Percentiles rank a stretch among this genome's conserved stretches.
phyloP scores from a whole-genome alignment of 2,888 invertebrate species.

The Luffia ferchaultella region DNA sequence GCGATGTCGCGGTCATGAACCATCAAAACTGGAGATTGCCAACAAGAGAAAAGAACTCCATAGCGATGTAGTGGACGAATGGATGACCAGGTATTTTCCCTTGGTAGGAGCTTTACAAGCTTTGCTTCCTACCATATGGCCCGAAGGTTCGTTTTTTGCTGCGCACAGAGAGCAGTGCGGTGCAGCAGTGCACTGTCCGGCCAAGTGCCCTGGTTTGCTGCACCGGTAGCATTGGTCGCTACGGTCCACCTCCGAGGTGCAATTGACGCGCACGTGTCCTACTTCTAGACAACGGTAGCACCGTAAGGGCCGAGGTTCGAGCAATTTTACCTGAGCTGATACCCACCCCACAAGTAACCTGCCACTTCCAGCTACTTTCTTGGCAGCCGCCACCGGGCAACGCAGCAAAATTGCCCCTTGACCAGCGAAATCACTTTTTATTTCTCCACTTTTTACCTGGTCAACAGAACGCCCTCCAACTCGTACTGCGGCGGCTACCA shows the following conservation, averaged over 20 bases:
- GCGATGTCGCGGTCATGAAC: neutral
- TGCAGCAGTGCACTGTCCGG: neutral
- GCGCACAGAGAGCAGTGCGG: too few species aligned
- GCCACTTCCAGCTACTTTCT: neutral
- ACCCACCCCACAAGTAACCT: constrained; percentile 3
- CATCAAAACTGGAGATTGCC: neutral
- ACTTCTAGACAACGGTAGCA: constrained; percentile 2
- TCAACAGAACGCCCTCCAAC: neutral
- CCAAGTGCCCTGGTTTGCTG: constrained; percentile 1
- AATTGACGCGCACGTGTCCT: neutral
- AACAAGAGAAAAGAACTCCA: neutral
- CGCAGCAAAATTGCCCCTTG: neutral
- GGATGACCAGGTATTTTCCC: too few species aligned
- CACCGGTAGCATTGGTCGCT: constrained; percentile 3
- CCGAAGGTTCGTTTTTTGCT: too few species aligned
- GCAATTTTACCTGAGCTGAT: neutral
- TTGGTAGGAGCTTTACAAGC: too few species aligned
- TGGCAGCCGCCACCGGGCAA: neutral
- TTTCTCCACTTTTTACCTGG: neutral
- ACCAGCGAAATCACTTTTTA: neutral
- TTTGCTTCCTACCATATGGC: too few species aligned
- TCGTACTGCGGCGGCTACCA: neutral
- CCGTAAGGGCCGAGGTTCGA: neutral
- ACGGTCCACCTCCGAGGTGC: constrained; percentile 1
- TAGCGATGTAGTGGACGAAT: neutral